Evolutionary conservation across 2,888 invertebrate genomes (phyloP), one percentile per base, ranked within the genome.

Genomic region (Chydorus sphaericus): DNA sequence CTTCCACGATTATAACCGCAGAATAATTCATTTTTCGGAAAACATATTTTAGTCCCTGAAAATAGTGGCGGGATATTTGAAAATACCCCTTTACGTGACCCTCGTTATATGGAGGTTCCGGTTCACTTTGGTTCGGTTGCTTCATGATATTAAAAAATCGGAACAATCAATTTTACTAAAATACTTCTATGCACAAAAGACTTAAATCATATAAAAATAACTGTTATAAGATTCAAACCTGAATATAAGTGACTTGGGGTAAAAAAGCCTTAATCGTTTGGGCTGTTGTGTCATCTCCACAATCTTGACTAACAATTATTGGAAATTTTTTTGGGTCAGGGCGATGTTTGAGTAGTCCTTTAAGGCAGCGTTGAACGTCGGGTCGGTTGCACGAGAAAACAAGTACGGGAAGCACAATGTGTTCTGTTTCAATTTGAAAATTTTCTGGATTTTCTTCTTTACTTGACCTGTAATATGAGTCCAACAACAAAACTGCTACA

Each of bases 241-340:
- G 71, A 62, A 76, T 73, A 55, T 72, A 71, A 4, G 79, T 77
- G 23, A 91, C 75, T 62, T 82, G 75, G 23, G 44, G 28, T 20
- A 23, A 33, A 60, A 86, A 97, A 14, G 78, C 76, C 59, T 79
- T 76, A 59, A 97, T 89, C 11, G 85, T 82, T 60, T 85, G 76
- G 57, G 85, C 81, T 0, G 97, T 97, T 23, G 80, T 79, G 60
- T 81, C 79, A 75, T 97, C 90, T 18, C 85, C 85, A 70, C 98
- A 98, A 68, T 98, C 98, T 80, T 93, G 77, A 60, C 92, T 92
- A n/a, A 98, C 90, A 61, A 97, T 85, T 57, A 98, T 92, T 4
- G 97, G 98, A 74, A 97, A 97, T 51, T 78, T 77, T 66, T 78
- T 83, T 4, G 92, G 89, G 31, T 58, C 58, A 28, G 61, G 59